phyloP scores from a whole-genome alignment of 2,113 vertebrate species.

The Notechis scutatus region DNA sequence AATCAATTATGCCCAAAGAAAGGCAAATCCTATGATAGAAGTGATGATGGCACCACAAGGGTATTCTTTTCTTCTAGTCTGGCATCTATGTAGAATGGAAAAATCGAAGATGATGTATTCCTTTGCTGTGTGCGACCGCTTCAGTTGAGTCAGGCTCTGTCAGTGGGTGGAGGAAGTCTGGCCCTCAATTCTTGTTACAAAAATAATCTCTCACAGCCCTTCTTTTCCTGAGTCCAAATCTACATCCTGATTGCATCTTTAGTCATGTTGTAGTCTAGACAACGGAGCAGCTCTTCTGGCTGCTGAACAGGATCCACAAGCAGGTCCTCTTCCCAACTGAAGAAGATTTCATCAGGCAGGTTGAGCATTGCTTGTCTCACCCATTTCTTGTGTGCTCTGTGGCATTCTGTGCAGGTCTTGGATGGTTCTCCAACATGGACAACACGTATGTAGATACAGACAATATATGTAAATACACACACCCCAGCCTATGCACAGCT shows the following conservation, averaged over 20 bases:
- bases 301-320: background rate
- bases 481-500: slow-evolving; percentile 51
- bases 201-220: slow-evolving; percentile 12
- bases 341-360: background rate
- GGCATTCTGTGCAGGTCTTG: slow-evolving; percentile 7
- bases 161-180: background rate
- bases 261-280: slow-evolving; percentile 9
- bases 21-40: background rate
- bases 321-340: background rate
- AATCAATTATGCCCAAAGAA: background rate
- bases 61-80: background rate
- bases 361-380: background rate
- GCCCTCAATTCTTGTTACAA: slow-evolving; percentile 10
- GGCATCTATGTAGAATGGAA: background rate
- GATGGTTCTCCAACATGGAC: slow-evolving; percentile 36
- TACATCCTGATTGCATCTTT: slow-evolving; percentile 1
- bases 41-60: background rate
- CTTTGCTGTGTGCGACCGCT: background rate
- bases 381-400: slow-evolving; percentile 23
- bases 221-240: slow-evolving; percentile 4
- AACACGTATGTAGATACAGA: slow-evolving; percentile 63
- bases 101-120: background rate
- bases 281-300: slow-evolving; percentile 11
- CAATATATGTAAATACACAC: slow-evolving; percentile 66
- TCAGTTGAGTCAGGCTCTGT: background rate